phyloP scores from a whole-genome alignment of 1,140 invertebrate species.

The Zaprionus vittiger region DNA sequence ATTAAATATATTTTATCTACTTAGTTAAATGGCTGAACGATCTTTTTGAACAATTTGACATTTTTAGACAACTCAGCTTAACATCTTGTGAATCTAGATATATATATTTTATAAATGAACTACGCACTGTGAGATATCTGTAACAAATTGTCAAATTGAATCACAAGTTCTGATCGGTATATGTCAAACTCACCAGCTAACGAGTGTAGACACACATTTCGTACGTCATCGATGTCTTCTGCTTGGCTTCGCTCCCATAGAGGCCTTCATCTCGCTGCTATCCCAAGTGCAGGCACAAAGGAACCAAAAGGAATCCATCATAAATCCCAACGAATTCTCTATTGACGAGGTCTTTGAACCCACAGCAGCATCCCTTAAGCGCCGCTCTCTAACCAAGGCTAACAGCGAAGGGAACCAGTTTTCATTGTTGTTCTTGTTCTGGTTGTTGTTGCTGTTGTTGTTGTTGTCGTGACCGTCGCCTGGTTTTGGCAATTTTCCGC shows the following conservation, averaged over 20 bases:
- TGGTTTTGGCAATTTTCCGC: conserved; percentile 61
- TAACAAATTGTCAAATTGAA: too few species aligned
- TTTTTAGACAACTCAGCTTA: too few species aligned
- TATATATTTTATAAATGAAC: too few species aligned
- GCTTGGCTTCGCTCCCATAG: not conserved
- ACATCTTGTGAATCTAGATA: too few species aligned
- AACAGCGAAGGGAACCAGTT: conserved; percentile 62
- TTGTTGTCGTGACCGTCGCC: conserved; percentile 16
- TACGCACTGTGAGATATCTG: too few species aligned
- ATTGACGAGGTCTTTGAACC: conserved; percentile 62
- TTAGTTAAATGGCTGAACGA: too few species aligned
- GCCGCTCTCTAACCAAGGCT: conserved; percentile 46
- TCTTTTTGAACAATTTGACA: too few species aligned
- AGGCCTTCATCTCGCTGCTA: not conserved
- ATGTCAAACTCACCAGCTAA: not conserved
- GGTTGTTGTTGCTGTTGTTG: too few species aligned
- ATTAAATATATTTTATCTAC: too few species aligned
- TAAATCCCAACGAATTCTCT: not conserved
- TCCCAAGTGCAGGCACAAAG: not conserved
- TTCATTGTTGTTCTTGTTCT: not conserved
- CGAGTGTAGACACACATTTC: not conserved
- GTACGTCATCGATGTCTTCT: not conserved
- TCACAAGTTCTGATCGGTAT: too few species aligned
- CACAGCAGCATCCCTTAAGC: conserved; percentile 60
- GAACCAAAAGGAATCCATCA: not conserved